Percentiles rank a stretch among this genome's conserved stretches.
Evolutionary conservation across 2,888 invertebrate species (phyloP).

Genomic region (Aelia acuminata): DNA sequence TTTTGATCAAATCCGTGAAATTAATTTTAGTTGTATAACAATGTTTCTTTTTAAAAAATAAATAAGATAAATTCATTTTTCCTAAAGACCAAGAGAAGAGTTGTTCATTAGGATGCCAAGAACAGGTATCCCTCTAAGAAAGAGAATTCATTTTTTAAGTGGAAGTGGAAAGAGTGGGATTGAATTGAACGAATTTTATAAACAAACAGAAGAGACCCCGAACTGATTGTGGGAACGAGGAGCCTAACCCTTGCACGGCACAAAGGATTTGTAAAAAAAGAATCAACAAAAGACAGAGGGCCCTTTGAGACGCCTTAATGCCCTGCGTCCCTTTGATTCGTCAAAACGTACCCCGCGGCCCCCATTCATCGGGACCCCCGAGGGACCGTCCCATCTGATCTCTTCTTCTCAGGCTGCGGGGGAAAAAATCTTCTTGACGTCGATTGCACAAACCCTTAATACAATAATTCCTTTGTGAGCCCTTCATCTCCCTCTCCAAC

Average conservation of each 20-base stretch:
- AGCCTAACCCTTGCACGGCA: constrained; percentile 34
- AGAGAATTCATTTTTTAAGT: not conserved
- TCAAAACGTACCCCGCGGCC: constrained; percentile 52
- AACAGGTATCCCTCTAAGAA: constrained; percentile 8
- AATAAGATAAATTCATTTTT: not conserved
- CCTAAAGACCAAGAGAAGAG: not conserved
- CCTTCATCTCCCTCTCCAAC: constrained; percentile 43
- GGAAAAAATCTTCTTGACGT: constrained; percentile 44
- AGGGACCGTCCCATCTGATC: constrained; percentile 40
- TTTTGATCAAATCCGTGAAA: too few relatives aligned
- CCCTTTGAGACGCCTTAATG: constrained; percentile 49
- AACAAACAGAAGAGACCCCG: constrained; percentile 17
- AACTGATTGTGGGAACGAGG: constrained; percentile 39
- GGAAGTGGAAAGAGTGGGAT: not conserved
- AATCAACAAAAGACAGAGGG: constrained; percentile 19
- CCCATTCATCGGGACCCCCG: constrained; percentile 1
- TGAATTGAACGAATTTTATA: constrained; percentile 43
- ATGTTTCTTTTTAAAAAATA: not conserved
- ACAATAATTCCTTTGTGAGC: constrained; percentile 52
- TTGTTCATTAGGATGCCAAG: not conserved
- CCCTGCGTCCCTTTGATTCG: constrained; percentile 51
- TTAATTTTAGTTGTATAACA: not conserved
- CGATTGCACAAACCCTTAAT: constrained; percentile 49
- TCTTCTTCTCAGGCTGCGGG: not conserved
- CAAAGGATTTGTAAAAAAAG: constrained; percentile 17